Base-by-base conservation (phyloP, 2,888 invertebrate genomes). In the Drosophila birchii region DNA sequence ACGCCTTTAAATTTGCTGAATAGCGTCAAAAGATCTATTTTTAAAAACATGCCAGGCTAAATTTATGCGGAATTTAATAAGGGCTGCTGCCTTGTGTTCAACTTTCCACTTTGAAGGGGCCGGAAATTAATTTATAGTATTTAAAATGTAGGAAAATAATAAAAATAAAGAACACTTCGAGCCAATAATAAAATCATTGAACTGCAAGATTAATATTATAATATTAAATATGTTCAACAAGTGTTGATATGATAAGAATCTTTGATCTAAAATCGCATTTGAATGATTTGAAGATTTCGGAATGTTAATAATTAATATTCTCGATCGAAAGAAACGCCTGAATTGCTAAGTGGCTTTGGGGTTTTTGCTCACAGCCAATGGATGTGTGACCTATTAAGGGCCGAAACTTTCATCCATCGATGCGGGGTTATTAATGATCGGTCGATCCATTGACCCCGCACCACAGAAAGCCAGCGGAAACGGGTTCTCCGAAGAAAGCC, bases 391-490 rank as follows among this genome's bases (percentile, higher is more conserved):
- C 68, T 45, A 70, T 39, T 36, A 68, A 44, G 26, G 67, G 70
- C 55, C 70, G n/a, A 47, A 73, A 73, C 74, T 74, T 74, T 74
- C 74, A 55, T 71, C 70, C 70, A 29, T 53, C 54, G 64, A 43
- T n/a, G 49, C 39, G 75, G 76, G 81, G 81, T 80, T 86, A 84
- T 86, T 85, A 80, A 80, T 84, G 67, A 82, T 67, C 66, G 69
- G 60, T 69, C 61, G 57, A 75, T 60, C 68, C 69, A 73, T 63
- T 70, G 61, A 59, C 66, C 73, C 58, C 72, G 64, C 56, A 44
- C n/a, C n/a, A 67, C 75, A 56, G 75, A 74, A 75, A 73, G 67
- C 57, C 61, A 75, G 61, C 57, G 49, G 66, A 79, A 79, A 78
- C 78, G 49, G 69, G 80, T 85, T 85, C 75, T 75, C 12, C 56